Base-by-base conservation (phyloP, 2,113 vertebrate genomes). In the Gopherus evgoodei region DNA sequence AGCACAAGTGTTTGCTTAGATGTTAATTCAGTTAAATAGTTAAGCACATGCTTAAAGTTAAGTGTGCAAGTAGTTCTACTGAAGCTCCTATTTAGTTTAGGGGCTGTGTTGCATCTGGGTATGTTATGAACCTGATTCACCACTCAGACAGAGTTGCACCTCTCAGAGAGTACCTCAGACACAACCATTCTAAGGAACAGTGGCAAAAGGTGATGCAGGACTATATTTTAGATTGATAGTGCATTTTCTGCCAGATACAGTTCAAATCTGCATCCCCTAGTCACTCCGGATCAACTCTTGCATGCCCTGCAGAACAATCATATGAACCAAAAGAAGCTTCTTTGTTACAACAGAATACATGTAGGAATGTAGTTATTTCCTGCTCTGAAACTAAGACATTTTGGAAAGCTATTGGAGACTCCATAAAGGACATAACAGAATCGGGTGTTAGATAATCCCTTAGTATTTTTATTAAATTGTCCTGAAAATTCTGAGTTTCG, bases 11-110 rank as follows among this genome's bases (percentile, higher is more conserved):
- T 84, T 89, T 91, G 49, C 57, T 80, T 76, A 59, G 83, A 80
- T 11, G 80, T 11, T 81, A 0, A 0, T 0, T 1, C 85, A 49
- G 11, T n/a, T 50, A 59, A 38, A 6, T 56, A 29, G 0, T 0
- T n/a, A 42, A 12, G 82, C 38, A 14, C 8, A 31, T 49, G 14
- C 78, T 79, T 19, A 9, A 56, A 1, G 47, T 22, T 17, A 86
- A 29, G 87, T 85, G 89, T 69, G 6, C 6, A n/a, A 35, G 57
- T 25, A 90, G 19, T 29, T 44, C 22, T 59, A 50, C 35, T 81
- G 38, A 91, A 21, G 3, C 22, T 83, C 52, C 72, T 54, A 62
- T 11, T 57, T 50, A 75, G 8, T 31, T 81, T 69, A 69, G 19
- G 65, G n/a, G 21, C 35, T 42, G 19, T 53, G 11, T 50, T 84